Conservation (phyloP, 2,888 invertebrate species). For the Itoplectis maculator region DNA sequence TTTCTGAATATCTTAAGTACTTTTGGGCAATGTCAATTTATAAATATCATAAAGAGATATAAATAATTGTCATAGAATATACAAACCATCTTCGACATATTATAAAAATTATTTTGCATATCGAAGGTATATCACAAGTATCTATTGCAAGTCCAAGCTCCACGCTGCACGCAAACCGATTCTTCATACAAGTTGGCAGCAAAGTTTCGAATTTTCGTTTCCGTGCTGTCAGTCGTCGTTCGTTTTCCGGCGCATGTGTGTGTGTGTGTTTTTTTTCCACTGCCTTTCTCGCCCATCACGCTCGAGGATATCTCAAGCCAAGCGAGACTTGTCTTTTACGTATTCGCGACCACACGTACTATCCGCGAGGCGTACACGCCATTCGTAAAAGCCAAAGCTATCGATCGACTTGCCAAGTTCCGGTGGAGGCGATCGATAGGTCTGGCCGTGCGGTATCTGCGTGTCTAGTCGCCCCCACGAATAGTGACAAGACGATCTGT, state of each 20-base stretch:
- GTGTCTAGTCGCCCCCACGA: slow-evolving; percentile 25
- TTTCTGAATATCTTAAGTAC: no score
- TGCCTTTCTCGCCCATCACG: slow-evolving; percentile 18
- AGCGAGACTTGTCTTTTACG: slow-evolving; percentile 27
- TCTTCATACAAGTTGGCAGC: neutral
- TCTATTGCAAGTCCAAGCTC: no score
- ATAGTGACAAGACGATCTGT: slow-evolving; percentile 64
- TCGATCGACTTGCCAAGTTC: slow-evolving; percentile 65
- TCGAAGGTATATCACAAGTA: no score
- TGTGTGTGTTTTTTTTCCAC: slow-evolving; percentile 11
- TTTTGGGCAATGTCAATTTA: no score
- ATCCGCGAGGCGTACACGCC: slow-evolving; percentile 31
- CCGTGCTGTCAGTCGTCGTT: neutral
- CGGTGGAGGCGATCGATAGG: slow-evolving; percentile 54
- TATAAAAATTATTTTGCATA: no score
- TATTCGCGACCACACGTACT: slow-evolving; percentile 29
- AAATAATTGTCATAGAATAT: no score
- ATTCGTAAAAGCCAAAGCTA: slow-evolving; percentile 52
- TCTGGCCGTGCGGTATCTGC: slow-evolving; percentile 32
- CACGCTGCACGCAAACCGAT: neutral
- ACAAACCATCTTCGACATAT: no score
- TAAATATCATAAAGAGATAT: no score
- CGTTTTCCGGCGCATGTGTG: no score
- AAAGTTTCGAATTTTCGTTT: neutral
- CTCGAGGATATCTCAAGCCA: slow-evolving; percentile 37